Conservation (phyloP, 1,140 invertebrate species). For the Cherax destructor region DNA sequence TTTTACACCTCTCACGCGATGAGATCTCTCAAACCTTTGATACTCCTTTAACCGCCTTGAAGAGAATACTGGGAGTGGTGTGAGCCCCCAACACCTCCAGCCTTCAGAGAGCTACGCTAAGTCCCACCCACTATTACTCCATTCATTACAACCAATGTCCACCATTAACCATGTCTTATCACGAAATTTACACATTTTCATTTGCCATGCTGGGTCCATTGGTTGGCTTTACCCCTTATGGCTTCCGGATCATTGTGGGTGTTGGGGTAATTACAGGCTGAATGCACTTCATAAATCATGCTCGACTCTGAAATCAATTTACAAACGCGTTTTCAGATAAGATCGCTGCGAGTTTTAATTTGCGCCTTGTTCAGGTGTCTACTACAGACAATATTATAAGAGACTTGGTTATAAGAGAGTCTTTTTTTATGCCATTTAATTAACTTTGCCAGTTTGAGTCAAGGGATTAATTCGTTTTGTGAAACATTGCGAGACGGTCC, state of each 20-base stretch:
- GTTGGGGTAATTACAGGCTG: constrained; percentile 6
- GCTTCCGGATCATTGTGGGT: neutral
- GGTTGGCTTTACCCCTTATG: neutral
- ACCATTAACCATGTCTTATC: constrained; percentile 9
- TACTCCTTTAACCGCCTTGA: too few species aligned
- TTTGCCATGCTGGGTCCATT: neutral
- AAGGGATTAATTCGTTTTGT: neutral
- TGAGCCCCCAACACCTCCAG: too few species aligned
- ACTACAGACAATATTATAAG: neutral
- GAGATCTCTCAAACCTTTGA: too few species aligned
- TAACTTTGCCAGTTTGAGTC: neutral
- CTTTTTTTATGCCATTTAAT: neutral
- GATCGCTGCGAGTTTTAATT: constrained; percentile 6
- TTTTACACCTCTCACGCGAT: too few species aligned
- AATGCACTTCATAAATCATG: constrained; percentile 4
- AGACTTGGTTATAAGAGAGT: neutral
- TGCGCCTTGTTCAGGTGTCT: neutral
- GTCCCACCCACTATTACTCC: neutral
- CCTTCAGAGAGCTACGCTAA: too few species aligned
- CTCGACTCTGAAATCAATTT: neutral
- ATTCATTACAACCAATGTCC: neutral
- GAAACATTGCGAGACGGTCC: neutral
- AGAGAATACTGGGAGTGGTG: too few species aligned
- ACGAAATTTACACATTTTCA: neutral
- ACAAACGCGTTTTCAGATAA: neutral